Percentiles rank a stretch among this genome's conserved stretches.
These are phyloP conservation scores for Laterallus jamaicensis DNA, from an alignment of 2,113 vertebrate species.

Conservation along the genomic window DNA sequence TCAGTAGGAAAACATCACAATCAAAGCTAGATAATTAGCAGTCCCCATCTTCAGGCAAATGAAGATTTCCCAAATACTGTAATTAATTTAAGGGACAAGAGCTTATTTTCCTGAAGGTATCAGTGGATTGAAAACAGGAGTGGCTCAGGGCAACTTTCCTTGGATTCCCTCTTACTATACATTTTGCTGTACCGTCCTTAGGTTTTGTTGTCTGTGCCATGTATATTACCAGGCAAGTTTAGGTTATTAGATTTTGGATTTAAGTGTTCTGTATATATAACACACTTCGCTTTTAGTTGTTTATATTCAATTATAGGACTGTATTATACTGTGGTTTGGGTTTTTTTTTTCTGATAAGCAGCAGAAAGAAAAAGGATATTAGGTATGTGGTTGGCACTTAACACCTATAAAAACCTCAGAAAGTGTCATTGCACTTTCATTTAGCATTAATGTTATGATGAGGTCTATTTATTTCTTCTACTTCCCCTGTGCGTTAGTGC, in stretches of 20 bases:
- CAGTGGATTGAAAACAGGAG: neutral
- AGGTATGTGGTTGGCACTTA: neutral
- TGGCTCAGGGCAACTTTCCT: neutral
- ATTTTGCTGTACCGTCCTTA: neutral
- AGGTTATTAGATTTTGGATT: neutral
- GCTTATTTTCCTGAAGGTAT: neutral
- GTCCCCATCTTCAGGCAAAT: neutral
- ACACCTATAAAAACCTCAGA: neutral
- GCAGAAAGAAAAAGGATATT: neutral
- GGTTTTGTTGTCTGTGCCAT: neutral
- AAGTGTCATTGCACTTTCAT: neutral
- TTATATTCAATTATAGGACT: neutral
- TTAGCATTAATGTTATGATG: neutral
- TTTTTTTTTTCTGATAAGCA: neutral
- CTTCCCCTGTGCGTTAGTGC: rapidly evolving
- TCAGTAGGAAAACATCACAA: neutral
- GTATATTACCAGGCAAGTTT: neutral
- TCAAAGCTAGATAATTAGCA: neutral
- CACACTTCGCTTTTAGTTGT: neutral
- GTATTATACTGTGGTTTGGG: neutral
- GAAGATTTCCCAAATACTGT: neutral
- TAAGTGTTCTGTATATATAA: neutral
- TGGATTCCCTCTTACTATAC: neutral
- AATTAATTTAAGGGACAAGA: neutral
- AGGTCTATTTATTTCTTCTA: neutral